Evolutionary conservation across 2,113 vertebrate genomes (phyloP).

Genomic region (Scatophagus argus): DNA sequence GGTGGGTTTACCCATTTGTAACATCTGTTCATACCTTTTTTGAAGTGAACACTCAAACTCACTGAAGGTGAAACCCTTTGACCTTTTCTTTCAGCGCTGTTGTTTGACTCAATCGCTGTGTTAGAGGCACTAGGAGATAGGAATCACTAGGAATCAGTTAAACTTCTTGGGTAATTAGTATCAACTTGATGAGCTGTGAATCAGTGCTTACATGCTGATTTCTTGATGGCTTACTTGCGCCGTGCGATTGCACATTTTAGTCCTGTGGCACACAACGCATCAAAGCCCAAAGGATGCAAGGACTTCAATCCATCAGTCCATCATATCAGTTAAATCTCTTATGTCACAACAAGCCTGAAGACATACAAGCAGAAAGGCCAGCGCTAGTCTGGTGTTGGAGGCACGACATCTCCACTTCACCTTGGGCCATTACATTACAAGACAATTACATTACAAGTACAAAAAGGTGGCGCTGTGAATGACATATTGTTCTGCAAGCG

Average conservation of each 20-base stretch:
- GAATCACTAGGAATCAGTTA: conserved; percentile 44
- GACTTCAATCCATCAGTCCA: conserved; percentile 24
- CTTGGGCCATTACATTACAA: not conserved
- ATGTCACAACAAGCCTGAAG: conserved; percentile 49
- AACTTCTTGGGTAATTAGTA: conserved; percentile 40
- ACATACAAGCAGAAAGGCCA: conserved; percentile 18
- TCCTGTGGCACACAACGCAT: not conserved
- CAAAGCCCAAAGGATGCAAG: conserved; percentile 10
- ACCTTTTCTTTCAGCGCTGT: conserved; percentile 33
- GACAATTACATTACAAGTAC: conserved; percentile 3
- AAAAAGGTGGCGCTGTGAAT: not conserved
- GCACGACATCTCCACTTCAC: conserved; percentile 25
- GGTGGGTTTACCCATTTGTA: conserved; percentile 39
- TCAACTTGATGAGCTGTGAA: conserved; percentile 38
- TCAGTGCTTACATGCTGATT: conserved; percentile 31
- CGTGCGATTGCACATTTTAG: conserved; percentile 4
- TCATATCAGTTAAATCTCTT: conserved; percentile 64
- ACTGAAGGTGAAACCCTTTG: conserved; percentile 43
- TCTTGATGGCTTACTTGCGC: not conserved
- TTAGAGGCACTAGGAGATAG: conserved; percentile 4
- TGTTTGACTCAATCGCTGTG: conserved; percentile 43
- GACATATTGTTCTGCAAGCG: not conserved
- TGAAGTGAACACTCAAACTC: conserved; percentile 60
- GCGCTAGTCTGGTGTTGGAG: conserved; percentile 14
- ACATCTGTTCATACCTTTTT: conserved; percentile 53